Conservation (phyloP, 2,888 invertebrate species). For the Teleogryllus oceanicus region DNA sequence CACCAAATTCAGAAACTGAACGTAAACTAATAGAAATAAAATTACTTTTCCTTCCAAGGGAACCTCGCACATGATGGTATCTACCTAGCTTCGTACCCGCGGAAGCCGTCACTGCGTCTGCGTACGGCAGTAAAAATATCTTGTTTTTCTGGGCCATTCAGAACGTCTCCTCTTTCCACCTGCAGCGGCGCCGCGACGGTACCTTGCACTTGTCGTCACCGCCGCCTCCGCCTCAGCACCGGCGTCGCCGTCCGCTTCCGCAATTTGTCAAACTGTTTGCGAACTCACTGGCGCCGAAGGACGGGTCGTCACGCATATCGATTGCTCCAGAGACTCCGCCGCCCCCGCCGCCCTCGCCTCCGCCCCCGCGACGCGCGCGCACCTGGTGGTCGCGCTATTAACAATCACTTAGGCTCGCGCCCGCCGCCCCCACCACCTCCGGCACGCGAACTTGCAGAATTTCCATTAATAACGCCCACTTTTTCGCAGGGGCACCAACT, state of each 20-base stretch:
- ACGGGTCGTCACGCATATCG: conserved; percentile 1
- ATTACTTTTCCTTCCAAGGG: too few species aligned
- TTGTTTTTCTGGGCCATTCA: too few species aligned
- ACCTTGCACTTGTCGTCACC: not conserved
- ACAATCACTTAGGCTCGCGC: conserved; percentile 7
- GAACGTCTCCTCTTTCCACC: too few species aligned
- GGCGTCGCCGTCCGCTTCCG: not conserved
- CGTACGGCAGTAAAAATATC: too few species aligned
- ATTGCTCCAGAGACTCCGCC: not conserved
- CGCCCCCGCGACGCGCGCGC: not conserved
- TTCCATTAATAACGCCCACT: too few species aligned
- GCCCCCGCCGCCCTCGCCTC: not conserved
- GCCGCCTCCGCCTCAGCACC: not conserved
- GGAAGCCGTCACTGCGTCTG: too few species aligned
- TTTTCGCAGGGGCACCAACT: too few species aligned
- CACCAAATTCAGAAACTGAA: too few species aligned
- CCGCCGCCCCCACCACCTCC: not conserved
- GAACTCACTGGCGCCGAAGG: not conserved
- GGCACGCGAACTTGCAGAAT: not conserved
- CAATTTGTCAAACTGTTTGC: conserved; percentile 9
- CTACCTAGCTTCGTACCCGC: too few species aligned
- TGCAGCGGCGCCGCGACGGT: too few species aligned
- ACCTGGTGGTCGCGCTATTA: not conserved
- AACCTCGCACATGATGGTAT: too few species aligned
- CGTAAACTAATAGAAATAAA: too few species aligned